A percentile compares a stretch with the other conserved stretches of the same genome.
Evolutionary conservation across 1,140 invertebrate genomes (phyloP).

Genomic region (silkworm (Bombyx mori)): ASM3026992v2 NC_085121.1:1005501-1006000

Average conservation of each 20-base stretch:
- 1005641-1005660: conserved; percentile 64
- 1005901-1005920: conserved; percentile 62
- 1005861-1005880: conserved; percentile 26
- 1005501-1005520: conserved; percentile 43
- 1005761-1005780: conserved; percentile 31
- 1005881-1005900: conserved; percentile 51
- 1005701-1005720: conserved; percentile 37
- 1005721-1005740: conserved; percentile 18
- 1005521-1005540: conserved; percentile 45
- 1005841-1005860: no score
- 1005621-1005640: conserved; percentile 57
- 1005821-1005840: conserved; percentile 47
- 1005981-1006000: conserved; percentile 41
- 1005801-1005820: conserved; percentile 44
- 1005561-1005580: conserved; percentile 27
- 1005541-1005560: conserved; percentile 47
- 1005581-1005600: conserved; percentile 26
- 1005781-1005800: conserved; percentile 36
- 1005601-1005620: conserved; percentile 56
- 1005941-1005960: conserved; percentile 51
- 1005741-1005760: conserved; percentile 21
- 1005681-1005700: conserved; percentile 48
- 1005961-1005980: conserved; percentile 46
- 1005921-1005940: conserved; percentile 50
- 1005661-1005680: conserved; percentile 63